phyloP scores from a whole-genome alignment of 2,888 invertebrate species.

The Leptinotarsa tumamoca region DNA sequence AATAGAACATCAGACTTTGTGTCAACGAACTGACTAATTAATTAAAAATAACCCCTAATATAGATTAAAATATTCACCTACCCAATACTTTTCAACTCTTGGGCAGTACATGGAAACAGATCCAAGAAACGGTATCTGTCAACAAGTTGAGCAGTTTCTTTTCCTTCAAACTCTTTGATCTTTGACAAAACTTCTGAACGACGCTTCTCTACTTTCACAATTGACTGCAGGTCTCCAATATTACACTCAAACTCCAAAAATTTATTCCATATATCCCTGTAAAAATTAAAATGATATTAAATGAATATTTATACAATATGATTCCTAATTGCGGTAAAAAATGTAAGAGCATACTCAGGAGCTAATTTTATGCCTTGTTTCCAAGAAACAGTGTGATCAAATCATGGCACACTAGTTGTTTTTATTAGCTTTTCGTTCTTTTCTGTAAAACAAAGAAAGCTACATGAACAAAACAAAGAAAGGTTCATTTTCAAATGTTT shows the following conservation, averaged over 20 bases:
- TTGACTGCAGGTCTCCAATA: constrained; percentile 96
- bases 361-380: no score
- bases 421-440: no score
- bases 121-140: constrained; percentile 97
- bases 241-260: constrained; percentile 99
- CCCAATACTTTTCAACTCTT: constrained; percentile 91
- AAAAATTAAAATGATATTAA: constrained; percentile 3
- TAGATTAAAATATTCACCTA: constrained; percentile 63
- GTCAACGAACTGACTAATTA: no score
- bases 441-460: no score
- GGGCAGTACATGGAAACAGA: constrained; percentile 90
- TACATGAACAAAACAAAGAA: no score
- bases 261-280: constrained; percentile 96
- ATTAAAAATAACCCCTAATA: no score
- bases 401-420: no score
- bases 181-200: constrained; percentile 92
- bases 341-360: no score
- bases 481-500: no score
- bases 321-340: background rate
- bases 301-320: background rate
- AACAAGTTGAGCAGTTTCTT: constrained; percentile 95
- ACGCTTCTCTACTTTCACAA: constrained; percentile 96
- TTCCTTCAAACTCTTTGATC: constrained; percentile 96
- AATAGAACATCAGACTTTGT: no score
- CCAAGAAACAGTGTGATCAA: no score